These are phyloP conservation scores for Monopterus albus DNA, from an alignment of 2,113 vertebrate genomes.

Conservation along the genomic window DNA sequence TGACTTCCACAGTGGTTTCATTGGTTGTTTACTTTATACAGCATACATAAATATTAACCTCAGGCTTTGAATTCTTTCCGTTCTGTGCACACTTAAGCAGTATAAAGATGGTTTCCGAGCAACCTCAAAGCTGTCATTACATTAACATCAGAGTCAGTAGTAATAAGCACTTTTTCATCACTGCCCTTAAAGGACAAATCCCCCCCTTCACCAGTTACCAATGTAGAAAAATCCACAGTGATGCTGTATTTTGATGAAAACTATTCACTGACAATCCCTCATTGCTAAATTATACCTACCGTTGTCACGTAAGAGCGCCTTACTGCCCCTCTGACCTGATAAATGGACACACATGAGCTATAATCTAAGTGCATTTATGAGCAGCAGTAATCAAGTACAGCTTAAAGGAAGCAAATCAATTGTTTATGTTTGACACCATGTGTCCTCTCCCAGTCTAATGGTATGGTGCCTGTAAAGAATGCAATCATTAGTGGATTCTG, in stretches of 20 bases:
- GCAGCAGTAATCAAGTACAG: constrained; percentile 67
- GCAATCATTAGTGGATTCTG: constrained; percentile 13
- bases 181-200: constrained; percentile 47
- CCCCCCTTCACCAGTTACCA: constrained; percentile 2
- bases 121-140: neutral
- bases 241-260: constrained; percentile 41
- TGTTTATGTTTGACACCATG: constrained; percentile 63
- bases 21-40: neutral
- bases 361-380: constrained; percentile 66
- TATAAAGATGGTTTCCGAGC: constrained; percentile 22
- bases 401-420: constrained; percentile 69
- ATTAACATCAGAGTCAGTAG: constrained; percentile 45
- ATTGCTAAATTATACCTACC: constrained; percentile 36
- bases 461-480: constrained; percentile 54
- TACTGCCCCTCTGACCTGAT: constrained; percentile 28
- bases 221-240: constrained; percentile 21
- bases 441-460: constrained; percentile 57
- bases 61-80: neutral
- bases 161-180: constrained; percentile 38
- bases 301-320: constrained; percentile 55
- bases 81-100: neutral
- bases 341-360: constrained; percentile 56
- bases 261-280: constrained; percentile 16
- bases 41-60: neutral
- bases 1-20: neutral